Conservation (phyloP, 2,113 vertebrate species). For the Nanorana parkeri region DNA sequence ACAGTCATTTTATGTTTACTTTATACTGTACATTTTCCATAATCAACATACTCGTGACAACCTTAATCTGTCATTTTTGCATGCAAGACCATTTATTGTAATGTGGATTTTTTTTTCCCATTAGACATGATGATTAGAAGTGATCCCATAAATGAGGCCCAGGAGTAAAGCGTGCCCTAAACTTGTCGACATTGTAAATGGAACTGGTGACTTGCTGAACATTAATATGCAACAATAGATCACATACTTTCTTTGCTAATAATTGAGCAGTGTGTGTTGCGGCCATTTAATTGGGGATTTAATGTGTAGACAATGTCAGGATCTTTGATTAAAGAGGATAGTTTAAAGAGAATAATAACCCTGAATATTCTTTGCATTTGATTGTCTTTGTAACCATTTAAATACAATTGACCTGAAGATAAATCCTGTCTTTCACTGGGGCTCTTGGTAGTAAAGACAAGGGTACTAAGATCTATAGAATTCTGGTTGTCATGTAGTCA, state of each 20-base stretch:
- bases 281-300: neutral
- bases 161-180: slow-evolving; percentile 10
- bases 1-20: slow-evolving; percentile 11
- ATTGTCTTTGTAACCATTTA: too few relatives aligned
- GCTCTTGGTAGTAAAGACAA: too few relatives aligned
- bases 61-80: slow-evolving; percentile 28
- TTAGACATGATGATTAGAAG: slow-evolving; percentile 23
- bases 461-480: too few relatives aligned
- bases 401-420: too few relatives aligned
- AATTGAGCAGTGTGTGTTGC: neutral
- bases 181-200: neutral
- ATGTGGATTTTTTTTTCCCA: neutral
- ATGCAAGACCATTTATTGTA: slow-evolving; percentile 20
- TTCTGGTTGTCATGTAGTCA: too few relatives aligned
- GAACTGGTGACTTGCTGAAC: neutral
- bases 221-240: neutral
- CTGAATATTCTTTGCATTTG: too few relatives aligned
- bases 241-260: slow-evolving; percentile 10
- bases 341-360: neutral
- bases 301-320: too few relatives aligned
- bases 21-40: slow-evolving; percentile 2
- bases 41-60: neutral
- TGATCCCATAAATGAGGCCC: slow-evolving; percentile 30
- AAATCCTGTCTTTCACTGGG: too few relatives aligned
- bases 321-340: neutral